A percentile compares a stretch with the other conserved stretches of the same genome.
These are phyloP conservation scores for Drosophila barbarae DNA, from an alignment of 2,888 invertebrate species.

Conservation along the genomic window DNA sequence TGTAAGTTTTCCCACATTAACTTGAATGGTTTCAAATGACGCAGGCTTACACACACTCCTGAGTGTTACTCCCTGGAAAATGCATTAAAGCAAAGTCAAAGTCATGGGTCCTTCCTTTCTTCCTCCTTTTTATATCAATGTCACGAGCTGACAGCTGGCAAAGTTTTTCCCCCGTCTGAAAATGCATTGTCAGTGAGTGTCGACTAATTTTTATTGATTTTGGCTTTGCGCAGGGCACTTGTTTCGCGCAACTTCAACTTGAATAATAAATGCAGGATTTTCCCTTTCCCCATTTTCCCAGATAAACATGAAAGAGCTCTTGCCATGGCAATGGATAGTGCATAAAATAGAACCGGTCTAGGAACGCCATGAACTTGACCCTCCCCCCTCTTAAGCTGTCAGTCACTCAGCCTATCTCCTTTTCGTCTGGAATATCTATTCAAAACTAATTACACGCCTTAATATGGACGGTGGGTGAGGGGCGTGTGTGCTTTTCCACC, in stretches of 20 bases:
- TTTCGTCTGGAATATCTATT: slow-evolving; percentile 45
- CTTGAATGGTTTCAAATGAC: slow-evolving; percentile 29
- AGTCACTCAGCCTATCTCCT: not conserved
- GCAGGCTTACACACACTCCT: not conserved
- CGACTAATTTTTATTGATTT: slow-evolving; percentile 40
- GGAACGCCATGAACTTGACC: slow-evolving; percentile 23
- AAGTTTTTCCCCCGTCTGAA: slow-evolving; percentile 10
- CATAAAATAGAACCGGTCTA: slow-evolving; percentile 1
- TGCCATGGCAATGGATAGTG: slow-evolving; percentile 9
- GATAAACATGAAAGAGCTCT: slow-evolving; percentile 9
- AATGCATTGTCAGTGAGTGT: slow-evolving; percentile 33
- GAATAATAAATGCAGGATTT: slow-evolving; percentile 19
- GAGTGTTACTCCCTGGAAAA: slow-evolving; percentile 24
- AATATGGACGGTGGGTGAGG: slow-evolving; percentile 53
- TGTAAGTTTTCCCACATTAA: slow-evolving; percentile 20
- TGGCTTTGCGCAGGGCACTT: slow-evolving; percentile 29
- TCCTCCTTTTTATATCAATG: slow-evolving; percentile 20
- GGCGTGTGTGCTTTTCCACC: slow-evolving; percentile 42
- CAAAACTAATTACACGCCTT: slow-evolving; percentile 68
- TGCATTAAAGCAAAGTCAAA: slow-evolving; percentile 30
- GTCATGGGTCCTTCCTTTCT: slow-evolving; percentile 18
- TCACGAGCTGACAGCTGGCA: slow-evolving; percentile 31
- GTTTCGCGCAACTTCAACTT: slow-evolving; percentile 3
- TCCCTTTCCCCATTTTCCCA: slow-evolving; percentile 10
- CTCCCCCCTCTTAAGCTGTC: slow-evolving; percentile 5